Base-by-base conservation (phyloP, 1,140 invertebrate genomes). In the Apocrypta bakeri region DNA sequence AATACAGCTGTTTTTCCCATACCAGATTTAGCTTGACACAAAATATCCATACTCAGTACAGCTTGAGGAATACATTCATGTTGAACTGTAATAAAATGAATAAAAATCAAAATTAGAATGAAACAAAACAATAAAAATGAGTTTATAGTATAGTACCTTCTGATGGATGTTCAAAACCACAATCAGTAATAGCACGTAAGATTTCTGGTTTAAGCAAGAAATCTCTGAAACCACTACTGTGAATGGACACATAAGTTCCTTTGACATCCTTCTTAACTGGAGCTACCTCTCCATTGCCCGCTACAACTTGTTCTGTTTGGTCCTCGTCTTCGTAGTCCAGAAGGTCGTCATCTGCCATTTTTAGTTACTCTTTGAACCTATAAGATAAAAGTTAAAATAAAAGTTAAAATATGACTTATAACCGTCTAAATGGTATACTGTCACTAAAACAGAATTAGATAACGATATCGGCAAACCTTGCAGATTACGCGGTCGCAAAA, bases 1-100 rank as follows among this genome's bases (percentile, higher is more conserved):
- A 99, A 99, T 1, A 99, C 99, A 77, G 99, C 99, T 0, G 99
- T 99, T 93, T 99, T 99, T 14, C 99, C 99, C 99, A 99, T 99
- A 93, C 99, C 99, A 87, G 99, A 99, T 92, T 99, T 99, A 1
- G 99, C 99, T 93, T 99, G 99, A 88, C 98, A 99, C 1, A 99
- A 92, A 87, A 99, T 99, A 92, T 99, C 99, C 98, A 99, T 99
- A 61, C 98, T 98, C 81, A 99, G 94, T 48, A 99, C 99, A 63
- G 99, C 99, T 93, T 99, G 99, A 27, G 99, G 99, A 91, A 99
- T 99, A 90, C 99, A 99, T 93, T 99, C 99, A 89, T 99, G 98
- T 94, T 99, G 99, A 85, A 99, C 99, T 98, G 94, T 93, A 93
- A 83, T 29, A 33, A 37, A 42, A n/a, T n/a, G n/a, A n/a, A n/a